Conservation (phyloP, 2,797 vertebrate species). For the Thripadectes ignobilis region DNA sequence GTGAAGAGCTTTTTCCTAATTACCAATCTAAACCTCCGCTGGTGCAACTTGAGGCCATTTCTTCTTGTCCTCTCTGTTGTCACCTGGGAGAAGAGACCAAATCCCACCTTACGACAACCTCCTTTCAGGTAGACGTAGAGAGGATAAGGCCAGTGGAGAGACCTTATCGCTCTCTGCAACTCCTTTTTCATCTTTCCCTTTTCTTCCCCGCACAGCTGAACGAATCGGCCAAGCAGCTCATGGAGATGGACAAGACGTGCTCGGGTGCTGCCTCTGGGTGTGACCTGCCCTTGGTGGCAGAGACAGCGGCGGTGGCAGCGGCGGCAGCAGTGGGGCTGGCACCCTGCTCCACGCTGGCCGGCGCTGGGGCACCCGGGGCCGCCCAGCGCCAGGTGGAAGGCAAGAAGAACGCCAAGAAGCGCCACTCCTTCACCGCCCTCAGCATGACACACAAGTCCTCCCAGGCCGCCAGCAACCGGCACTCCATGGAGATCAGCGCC, state of each 20-base stretch:
- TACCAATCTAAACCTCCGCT: background rate
- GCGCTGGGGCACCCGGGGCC: constrained; percentile 74
- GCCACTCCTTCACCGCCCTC: constrained; percentile 95
- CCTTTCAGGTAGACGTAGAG: background rate
- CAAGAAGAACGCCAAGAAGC: constrained; percentile 98
- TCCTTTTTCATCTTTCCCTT: background rate
- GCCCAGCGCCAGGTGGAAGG: constrained; percentile 86
- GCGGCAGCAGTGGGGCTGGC: background rate
- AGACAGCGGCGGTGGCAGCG: background rate
- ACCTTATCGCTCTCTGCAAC: background rate
- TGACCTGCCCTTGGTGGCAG: constrained; percentile 65
- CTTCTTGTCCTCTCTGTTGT: background rate
- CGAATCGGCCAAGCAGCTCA: constrained; percentile 94
- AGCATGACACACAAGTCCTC: constrained; percentile 95
- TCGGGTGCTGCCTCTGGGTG: constrained; percentile 55
- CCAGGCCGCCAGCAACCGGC: constrained; percentile 90
- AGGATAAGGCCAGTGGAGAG: background rate
- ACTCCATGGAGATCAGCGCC: constrained; percentile 98
- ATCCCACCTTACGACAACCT: background rate
- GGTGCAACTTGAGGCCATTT: background rate
- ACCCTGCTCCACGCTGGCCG: constrained; percentile 73
- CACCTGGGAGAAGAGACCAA: background rate
- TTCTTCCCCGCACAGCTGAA: constrained; percentile 83
- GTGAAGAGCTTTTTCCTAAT: background rate
- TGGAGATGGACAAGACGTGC: constrained; percentile 93